Conservation (phyloP, 2,797 vertebrate species). For the Pantherophis alleghaniensis region DNA sequence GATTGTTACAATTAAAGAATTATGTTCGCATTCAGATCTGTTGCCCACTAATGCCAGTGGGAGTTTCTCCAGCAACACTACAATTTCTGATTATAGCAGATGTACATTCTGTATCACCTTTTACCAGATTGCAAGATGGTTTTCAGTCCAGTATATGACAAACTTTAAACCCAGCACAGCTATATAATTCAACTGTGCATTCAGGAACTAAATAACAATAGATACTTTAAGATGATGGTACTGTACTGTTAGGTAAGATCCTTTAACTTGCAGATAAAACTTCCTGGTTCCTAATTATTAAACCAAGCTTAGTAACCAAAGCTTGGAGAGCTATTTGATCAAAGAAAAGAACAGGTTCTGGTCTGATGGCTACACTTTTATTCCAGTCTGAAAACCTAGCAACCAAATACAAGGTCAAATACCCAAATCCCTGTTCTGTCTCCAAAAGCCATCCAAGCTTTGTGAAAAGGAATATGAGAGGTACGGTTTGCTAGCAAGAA, state of each 20-base stretch:
- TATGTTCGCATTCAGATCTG: neutral
- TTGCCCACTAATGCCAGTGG: neutral
- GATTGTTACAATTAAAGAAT: neutral
- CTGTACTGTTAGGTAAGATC: neutral
- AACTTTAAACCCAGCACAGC: neutral
- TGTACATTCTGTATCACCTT: neutral
- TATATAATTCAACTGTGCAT: neutral
- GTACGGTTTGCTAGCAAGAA: neutral
- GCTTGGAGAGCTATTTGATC: neutral
- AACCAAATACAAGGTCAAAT: neutral
- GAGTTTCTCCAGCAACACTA: neutral
- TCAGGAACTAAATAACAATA: neutral
- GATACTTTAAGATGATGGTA: neutral
- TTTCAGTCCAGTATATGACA: neutral
- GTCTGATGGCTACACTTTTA: neutral
- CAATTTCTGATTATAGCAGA: neutral
- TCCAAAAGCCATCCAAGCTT: neutral
- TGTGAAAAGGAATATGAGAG: neutral
- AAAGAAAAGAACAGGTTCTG: neutral
- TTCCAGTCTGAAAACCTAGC: neutral
- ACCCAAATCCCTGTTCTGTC: neutral
- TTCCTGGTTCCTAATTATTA: neutral
- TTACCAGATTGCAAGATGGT: neutral
- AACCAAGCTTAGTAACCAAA: neutral
- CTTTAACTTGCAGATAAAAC: neutral